These are phyloP conservation scores for Morinoia aosen DNA, from an alignment of 2,888 invertebrate species.

Conservation along the genomic window DNA sequence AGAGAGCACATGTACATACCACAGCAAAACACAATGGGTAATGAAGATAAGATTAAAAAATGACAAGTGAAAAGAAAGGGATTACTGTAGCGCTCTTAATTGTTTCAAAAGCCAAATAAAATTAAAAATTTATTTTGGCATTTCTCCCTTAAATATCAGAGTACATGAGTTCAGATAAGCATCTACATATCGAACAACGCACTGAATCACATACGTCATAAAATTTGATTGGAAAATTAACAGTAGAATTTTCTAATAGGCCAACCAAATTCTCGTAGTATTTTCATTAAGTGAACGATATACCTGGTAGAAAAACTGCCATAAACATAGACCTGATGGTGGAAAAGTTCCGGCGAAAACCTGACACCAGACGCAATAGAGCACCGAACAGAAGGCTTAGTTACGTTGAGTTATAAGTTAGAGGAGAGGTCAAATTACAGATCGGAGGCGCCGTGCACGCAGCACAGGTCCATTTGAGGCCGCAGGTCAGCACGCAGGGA, in stretches of 20 bases:
- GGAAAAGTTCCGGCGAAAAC: too few relatives aligned
- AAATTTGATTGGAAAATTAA: background rate
- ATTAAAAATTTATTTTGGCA: background rate
- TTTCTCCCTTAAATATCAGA: too few relatives aligned
- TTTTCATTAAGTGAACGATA: too few relatives aligned
- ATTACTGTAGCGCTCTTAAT: background rate
- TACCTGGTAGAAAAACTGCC: background rate
- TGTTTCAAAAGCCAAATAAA: background rate
- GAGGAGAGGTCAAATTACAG: background rate
- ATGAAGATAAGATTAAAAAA: background rate
- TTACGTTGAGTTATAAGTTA: background rate
- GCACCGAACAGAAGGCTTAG: background rate
- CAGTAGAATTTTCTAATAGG: too few relatives aligned
- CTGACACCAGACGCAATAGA: background rate
- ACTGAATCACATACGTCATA: background rate
- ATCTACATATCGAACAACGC: background rate
- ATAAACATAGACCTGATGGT: background rate
- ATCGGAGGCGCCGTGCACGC: background rate
- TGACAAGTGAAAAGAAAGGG: background rate
- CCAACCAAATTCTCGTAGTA: too few relatives aligned
- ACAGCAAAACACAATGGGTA: background rate
- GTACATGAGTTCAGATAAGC: background rate
- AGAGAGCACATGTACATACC: background rate
- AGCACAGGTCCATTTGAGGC: background rate
- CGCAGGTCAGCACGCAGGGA: background rate